Evolutionary conservation across 2,888 invertebrate species (phyloP), one percentile per base, ranked within the genome.

Genomic region (Laspeyria flexula): DNA sequence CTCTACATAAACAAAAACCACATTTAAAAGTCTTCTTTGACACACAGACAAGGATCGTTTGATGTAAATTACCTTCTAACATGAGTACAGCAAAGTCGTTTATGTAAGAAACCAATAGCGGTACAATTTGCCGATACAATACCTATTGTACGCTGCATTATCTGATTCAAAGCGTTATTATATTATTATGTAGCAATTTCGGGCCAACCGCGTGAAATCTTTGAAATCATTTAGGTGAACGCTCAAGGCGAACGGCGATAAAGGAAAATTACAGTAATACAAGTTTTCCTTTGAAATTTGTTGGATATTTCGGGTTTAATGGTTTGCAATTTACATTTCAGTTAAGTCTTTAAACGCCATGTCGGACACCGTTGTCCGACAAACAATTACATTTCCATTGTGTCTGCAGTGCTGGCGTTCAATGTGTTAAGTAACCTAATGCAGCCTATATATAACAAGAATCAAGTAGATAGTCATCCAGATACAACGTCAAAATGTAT

Each of bases 101-200:
- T 42, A 42, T 31, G 11, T 42, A 51, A 41, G 38, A 45, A 50
- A 48, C 31, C 41, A 55, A 54, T 51, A 45, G 30, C 41, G 44
- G 44, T 47, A 57, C 52, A 62, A 66, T 66, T 55, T 65, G 38
- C 40, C 51, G 43, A 57, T 52, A 64, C 48, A 57, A 60, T 48
- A 55, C 46, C 43, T 46, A 62, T 65, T 67, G 52, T 48, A 30
- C 23, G 46, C 35, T 55, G 55, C 59, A 71, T 69, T 71, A 72
- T 60, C 59, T 51, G 52, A 56, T 67, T 57, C 55, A 48, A 31
- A 62, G 54, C 55, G 54, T 13, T 63, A 59, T 75, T 63, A 71
- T 55, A 56, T 69, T 71, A 55, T 75, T 64, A 73, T 71, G 72
- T 69, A 74, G 67, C 67, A 71, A 75, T 75, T 74, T 74, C 41